Evolutionary conservation across 2,113 vertebrate genomes (phyloP), one percentile per base, ranked within the genome.

Genomic region (Canis aureus): DNA sequence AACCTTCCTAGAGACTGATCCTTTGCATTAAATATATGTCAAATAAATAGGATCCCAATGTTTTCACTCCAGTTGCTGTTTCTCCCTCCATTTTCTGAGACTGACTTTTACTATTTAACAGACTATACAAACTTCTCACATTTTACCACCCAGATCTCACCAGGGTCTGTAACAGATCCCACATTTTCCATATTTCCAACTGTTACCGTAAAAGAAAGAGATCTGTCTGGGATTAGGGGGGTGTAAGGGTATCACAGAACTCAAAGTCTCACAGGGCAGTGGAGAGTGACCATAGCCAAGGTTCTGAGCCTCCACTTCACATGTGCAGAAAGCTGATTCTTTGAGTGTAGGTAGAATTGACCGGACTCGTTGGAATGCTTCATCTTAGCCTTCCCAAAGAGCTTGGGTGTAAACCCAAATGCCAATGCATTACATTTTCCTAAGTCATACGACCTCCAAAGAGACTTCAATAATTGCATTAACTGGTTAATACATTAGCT

Each of bases 361-460:
- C 55, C 38, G 76, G 4, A 67, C 29, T 80, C 27, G 60, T 8
- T 80, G 62, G 22, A 88, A 79, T 84, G 19, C 57, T 91, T 91
- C 51, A 69, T 76, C 25, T 69, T 81, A 94, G 25, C 7, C 64
- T 76, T 32, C 59, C 43, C 51, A 76, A 84, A 91, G 57, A 89
- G 51, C 35, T 8, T 88, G 16, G 15, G 66, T 16, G 13, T 51
- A 91, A 59, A 91, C 43, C 53, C 84, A 83, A 94, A 81, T 94
- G n/a, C 53, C 53, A 86, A 2, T 43, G 29, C 29, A 16, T 73
- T 62, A 22, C 53, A 86, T 82, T 89, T 78, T 69, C 81, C 23
- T 78, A 43, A 89, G 59, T 29, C 74, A 80, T 89, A 13, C 83
- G 27, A 94, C 62, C 84, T 84, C 82, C 69, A 89, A 84, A 94